A percentile compares a stretch with the other conserved stretches of the same genome.
phyloP scores from a whole-genome alignment of 2,888 invertebrate species.

The Idaea dimidiata region DNA sequence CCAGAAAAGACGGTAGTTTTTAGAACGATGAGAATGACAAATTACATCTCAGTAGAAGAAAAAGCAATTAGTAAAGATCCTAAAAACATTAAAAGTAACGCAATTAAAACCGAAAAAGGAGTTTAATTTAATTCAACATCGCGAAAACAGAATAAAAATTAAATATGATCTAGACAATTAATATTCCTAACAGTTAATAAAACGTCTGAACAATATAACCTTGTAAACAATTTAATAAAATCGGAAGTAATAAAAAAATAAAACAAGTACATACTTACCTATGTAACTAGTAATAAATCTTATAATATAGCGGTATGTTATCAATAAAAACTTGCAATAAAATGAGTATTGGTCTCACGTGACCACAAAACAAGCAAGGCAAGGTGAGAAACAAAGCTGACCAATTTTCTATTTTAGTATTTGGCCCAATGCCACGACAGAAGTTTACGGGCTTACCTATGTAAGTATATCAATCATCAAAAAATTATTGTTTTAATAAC shows the following conservation, averaged over 20 bases:
- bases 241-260: neutral
- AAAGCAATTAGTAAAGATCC: too few species aligned
- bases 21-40: too few species aligned
- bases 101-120: too few species aligned
- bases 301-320: neutral
- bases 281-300: neutral
- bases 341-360: conserved; percentile 40
- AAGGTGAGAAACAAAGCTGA: conserved; percentile 64
- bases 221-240: neutral
- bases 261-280: neutral
- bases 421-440: conserved; percentile 64
- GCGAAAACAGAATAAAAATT: too few species aligned
- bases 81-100: too few species aligned
- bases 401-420: conserved; percentile 58
- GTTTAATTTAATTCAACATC: too few species aligned
- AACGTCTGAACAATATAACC: neutral
- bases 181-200: neutral
- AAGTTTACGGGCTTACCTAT: conserved; percentile 60
- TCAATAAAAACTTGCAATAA: neutral
- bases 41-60: too few species aligned
- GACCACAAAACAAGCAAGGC: conserved; percentile 64
- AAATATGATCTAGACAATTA: neutral
- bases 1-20: too few species aligned
- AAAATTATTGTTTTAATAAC: conserved; percentile 47
- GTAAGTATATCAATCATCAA: conserved; percentile 59